Evolutionary conservation across 1,140 invertebrate genomes (phyloP), one percentile per base, ranked within the genome.

Genomic region (Cydia splendana): DNA sequence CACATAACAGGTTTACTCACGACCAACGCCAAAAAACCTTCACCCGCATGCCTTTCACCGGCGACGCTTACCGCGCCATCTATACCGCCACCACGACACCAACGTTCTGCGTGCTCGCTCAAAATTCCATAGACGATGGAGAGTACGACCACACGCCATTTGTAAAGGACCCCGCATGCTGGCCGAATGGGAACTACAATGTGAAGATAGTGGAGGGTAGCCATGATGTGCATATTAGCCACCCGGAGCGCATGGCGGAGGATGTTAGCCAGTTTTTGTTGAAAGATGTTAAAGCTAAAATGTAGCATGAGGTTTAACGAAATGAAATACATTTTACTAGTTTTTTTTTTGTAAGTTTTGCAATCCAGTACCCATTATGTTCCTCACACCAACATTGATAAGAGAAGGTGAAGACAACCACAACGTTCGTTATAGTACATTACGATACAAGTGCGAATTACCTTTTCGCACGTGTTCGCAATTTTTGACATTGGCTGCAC

Each of bases 1-100:
- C 12, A 77, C 51, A 67, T 71, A 48, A 77, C 80, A 90, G 88
- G 76, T 86, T 89, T 65, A 85, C 87, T 1, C 87, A 84, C 78
- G 88, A 91, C 75, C 88, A 91, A 69, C 80, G 89, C 0, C 86
- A 87, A 83, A 89, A 89, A 73, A 78, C 81, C 42, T 71, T 84
- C 0, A 81, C 85, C n/a, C 75, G 78, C 1, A 51, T 84, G 12
- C 87, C 84, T 1, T 85, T 83, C 51, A 79, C 86, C 0, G 76
- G 80, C 0, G 81, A 83, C 4, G 48, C 82, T 28, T 30, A 88
- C 1, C 74, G 78, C 30, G 38, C 79, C 62, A 71, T 89, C 4
- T 86, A 85, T 69, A 87, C 87, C 0, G 13, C 57, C 0, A 75
- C 78, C 4, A 74, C 62, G 4, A 85, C 80, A 0, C 88, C 87